A percentile compares a stretch with the other conserved stretches of the same genome.
These are phyloP conservation scores for Myripristis murdjan DNA, from an alignment of 2,797 vertebrate genomes.

Conservation along the genomic window DNA sequence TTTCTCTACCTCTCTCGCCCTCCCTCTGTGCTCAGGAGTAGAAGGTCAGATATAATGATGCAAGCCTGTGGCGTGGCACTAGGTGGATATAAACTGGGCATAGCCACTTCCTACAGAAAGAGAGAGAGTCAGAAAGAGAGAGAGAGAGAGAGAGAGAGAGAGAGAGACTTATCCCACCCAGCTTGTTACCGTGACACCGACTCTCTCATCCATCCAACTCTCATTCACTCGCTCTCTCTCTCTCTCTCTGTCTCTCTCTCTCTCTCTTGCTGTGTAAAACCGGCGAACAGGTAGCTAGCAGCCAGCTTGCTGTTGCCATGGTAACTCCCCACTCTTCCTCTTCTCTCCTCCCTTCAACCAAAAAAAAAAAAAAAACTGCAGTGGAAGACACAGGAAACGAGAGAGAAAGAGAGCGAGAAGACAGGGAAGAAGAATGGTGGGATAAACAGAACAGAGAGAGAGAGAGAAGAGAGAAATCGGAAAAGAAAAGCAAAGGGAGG, in stretches of 20 bases:
- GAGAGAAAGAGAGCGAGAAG: conserved; percentile 26
- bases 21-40: conserved; percentile 46
- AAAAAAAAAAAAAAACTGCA: conserved; percentile 11
- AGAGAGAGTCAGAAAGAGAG: neutral
- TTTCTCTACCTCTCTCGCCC: conserved; percentile 37
- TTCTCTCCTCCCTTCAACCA: conserved; percentile 32
- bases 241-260: neutral
- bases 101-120: conserved; percentile 34
- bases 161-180: conserved; percentile 6
- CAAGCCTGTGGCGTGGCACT: conserved; percentile 47
- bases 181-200: conserved; percentile 45
- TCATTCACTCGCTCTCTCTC: conserved; percentile 12
- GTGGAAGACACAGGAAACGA: conserved; percentile 14
- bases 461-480: conserved; percentile 5
- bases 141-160: neutral
- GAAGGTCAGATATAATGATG: conserved; percentile 68
- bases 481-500: conserved; percentile 4
- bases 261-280: conserved; percentile 21
- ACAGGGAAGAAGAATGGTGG: conserved; percentile 36
- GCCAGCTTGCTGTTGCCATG: conserved; percentile 85
- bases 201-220: conserved; percentile 33
- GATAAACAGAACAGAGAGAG: conserved; percentile 34
- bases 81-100: conserved; percentile 13
- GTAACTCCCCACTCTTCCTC: conserved; percentile 78
- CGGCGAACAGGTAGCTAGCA: conserved; percentile 69